Conservation (phyloP, 2,113 vertebrate genomes). For the Poeciliopsis turrubarensis region DNA sequence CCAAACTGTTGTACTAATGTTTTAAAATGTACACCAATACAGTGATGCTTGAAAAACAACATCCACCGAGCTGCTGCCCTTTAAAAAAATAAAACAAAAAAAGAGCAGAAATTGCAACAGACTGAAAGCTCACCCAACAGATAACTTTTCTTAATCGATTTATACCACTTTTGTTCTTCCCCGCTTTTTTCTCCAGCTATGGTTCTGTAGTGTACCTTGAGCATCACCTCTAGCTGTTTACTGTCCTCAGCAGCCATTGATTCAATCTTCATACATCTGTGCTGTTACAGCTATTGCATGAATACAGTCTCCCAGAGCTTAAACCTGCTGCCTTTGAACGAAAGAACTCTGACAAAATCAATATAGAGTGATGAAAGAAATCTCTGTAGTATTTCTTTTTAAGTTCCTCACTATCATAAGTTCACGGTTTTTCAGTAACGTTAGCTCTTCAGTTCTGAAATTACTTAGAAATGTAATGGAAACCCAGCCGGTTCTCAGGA, state of each 20-base stretch:
- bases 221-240: slow-evolving; percentile 18
- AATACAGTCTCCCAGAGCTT: slow-evolving; percentile 10
- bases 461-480: slow-evolving; percentile 37
- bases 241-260: slow-evolving; percentile 47
- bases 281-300: slow-evolving; percentile 11
- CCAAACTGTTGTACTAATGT: no score
- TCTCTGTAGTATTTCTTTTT: slow-evolving; percentile 34
- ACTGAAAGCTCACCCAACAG: slow-evolving; percentile 9
- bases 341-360: slow-evolving; percentile 39
- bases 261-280: slow-evolving; percentile 22
- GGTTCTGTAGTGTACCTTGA: slow-evolving; percentile 18
- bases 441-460: slow-evolving; percentile 17
- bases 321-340: slow-evolving; percentile 32
- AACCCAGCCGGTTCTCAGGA: slow-evolving; percentile 49
- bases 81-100: no score
- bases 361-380: slow-evolving; percentile 29
- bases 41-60: no score
- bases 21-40: no score
- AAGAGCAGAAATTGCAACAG: neutral
- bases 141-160: neutral
- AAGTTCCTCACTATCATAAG: slow-evolving; percentile 10
- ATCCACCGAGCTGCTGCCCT: no score
- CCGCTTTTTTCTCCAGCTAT: no score
- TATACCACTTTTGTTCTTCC: slow-evolving; percentile 15
- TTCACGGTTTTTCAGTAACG: slow-evolving; percentile 32